These are phyloP conservation scores for Scarus forsteni DNA, from an alignment of 2,797 vertebrate species.

Conservation along the genomic window DNA sequence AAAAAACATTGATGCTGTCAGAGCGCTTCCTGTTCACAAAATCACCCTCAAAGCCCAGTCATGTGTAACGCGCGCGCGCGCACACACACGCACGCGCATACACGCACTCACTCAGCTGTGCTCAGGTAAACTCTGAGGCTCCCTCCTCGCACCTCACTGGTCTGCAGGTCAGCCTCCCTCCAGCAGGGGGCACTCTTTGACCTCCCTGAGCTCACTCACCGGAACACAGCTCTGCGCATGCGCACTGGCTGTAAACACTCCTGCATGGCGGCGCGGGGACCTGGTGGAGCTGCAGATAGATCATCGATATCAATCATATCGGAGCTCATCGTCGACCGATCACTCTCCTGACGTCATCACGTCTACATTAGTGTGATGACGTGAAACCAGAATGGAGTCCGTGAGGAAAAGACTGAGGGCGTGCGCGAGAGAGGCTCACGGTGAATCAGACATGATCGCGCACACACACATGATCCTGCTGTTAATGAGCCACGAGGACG, in stretches of 20 bases:
- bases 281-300: no score
- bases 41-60: no score
- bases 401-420: slow-evolving; percentile 68
- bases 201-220: fast-evolving
- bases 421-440: slow-evolving; percentile 79
- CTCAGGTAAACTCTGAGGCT: no score
- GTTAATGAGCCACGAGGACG: no score
- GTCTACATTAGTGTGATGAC: background rate
- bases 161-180: slow-evolving; percentile 40
- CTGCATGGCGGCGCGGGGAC: slow-evolving; percentile 14
- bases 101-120: no score
- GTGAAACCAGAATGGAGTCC: slow-evolving; percentile 57
- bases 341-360: background rate
- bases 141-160: no score
- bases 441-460: slow-evolving; percentile 46
- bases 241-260: slow-evolving; percentile 52
- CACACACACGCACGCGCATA: no score
- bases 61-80: no score
- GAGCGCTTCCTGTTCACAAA: no score
- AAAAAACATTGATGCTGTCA: no score
- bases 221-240: slow-evolving; percentile 23
- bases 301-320: background rate
- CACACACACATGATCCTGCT: background rate
- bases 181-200: slow-evolving; percentile 54
- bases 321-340: background rate